Evolutionary conservation across 2,888 invertebrate genomes (phyloP).

Genomic region (Andricus curvator): DNA sequence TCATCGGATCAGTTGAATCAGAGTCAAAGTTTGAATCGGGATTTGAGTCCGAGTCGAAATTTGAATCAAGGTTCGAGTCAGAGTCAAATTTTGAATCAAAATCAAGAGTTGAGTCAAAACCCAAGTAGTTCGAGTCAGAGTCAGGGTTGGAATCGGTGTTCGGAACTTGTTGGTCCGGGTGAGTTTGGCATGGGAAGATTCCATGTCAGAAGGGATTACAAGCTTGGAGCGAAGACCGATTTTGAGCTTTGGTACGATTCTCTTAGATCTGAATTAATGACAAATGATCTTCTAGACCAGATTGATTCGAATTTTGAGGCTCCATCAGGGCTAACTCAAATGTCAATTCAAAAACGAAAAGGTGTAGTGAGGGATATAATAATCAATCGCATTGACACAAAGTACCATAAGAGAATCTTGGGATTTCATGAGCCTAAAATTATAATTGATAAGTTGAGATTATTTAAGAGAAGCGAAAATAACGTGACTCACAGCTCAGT

Average conservation of each 20-base stretch:
- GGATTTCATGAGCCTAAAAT: slow-evolving; percentile 42
- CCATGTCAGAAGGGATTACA: no score
- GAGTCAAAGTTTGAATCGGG: no score
- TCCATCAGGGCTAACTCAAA: slow-evolving; percentile 21
- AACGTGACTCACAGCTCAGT: slow-evolving; percentile 46
- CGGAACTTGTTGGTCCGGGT: no score
- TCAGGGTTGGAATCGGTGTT: no score
- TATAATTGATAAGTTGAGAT: slow-evolving; percentile 46
- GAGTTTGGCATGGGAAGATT: no score
- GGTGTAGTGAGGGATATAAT: slow-evolving; percentile 45
- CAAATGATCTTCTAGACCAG: slow-evolving; percentile 42
- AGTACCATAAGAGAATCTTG: slow-evolving; percentile 52
- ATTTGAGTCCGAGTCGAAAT: no score
- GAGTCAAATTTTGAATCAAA: background rate
- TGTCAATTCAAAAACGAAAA: slow-evolving; percentile 29
- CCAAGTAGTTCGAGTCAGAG: no score
- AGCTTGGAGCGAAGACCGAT: slow-evolving; percentile 41
- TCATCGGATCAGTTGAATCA: no score
- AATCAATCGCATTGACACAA: slow-evolving; percentile 49
- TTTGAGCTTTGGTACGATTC: slow-evolving; percentile 47
- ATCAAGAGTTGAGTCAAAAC: no score
- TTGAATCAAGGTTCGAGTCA: no score
- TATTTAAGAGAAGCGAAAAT: slow-evolving; percentile 39
- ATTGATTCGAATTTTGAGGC: slow-evolving; percentile 36
- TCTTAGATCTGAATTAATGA: slow-evolving; percentile 44